Base-by-base conservation (phyloP, 2,797 vertebrate genomes). In the Micrastur ruficollis region DNA sequence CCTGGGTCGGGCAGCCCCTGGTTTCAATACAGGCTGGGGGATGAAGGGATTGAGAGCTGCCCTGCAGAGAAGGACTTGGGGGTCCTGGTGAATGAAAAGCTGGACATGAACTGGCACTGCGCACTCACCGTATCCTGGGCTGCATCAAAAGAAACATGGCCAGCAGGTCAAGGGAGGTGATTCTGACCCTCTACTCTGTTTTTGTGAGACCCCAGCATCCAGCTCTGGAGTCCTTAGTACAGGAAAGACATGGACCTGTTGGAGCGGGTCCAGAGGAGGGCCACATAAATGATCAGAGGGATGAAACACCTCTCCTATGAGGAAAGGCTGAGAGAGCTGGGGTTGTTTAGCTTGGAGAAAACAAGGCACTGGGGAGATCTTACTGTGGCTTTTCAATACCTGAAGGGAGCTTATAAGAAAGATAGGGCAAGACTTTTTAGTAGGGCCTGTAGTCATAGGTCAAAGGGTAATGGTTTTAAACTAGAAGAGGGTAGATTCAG, bases 1-100 rank as follows among this genome's bases (percentile, higher is more conserved):
- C 5, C 2, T 31, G 34, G 9, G 10, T 42, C 8, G 7, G 12
- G 12, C 12, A 50, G 58, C 0, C 1, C 7, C 11, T 5, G 1
- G 14, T 34, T 55, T 34, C 49, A 34, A 8, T 62, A 40, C 5
- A 34, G 20, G 8, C 21, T 26, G 21, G 17, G 26, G 16, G 25
- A 71, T 49, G 31, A 56, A 56, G 8, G 14, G 2, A 42, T 14
- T 32, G 26, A 40, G 6, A 55, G 40, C 34, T 55, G 25, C 16
- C 56, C 27, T 20, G 4, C 1, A 0, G 5, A 63, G 34, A 42
- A 18, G 42, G 42, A 42, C 42, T 16, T 42, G 42, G 42, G 42
- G 16, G 16, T 42, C 17, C 42, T 42, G 42, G 42, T 42, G 42
- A 15, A 16, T 42, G 42, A 42, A 42, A 42, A 42, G 6, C 42